phyloP scores from a whole-genome alignment of 2,113 vertebrate species.

The Dicaeum eximium region DNA sequence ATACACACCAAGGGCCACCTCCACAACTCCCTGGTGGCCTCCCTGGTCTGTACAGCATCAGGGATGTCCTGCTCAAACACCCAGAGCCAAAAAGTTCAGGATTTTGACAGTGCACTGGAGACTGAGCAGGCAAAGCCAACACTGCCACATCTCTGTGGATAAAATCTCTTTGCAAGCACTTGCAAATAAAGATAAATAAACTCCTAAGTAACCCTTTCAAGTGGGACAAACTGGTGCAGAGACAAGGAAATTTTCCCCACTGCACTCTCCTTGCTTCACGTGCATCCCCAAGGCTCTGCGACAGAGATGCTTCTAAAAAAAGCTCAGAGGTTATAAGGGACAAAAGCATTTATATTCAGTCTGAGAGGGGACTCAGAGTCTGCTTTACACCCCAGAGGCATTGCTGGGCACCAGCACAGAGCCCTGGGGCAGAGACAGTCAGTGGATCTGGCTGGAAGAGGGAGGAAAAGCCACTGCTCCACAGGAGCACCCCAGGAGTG shows the following conservation, averaged over 20 bases:
- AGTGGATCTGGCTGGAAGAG: background rate
- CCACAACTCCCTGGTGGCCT: background rate
- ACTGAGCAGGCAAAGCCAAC: background rate
- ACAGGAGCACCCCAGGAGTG: background rate
- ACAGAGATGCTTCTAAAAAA: background rate
- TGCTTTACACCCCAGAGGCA: background rate
- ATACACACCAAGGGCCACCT: accelerated
- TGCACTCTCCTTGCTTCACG: background rate
- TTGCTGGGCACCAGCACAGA: accelerated
- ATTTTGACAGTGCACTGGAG: background rate
- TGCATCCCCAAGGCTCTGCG: background rate
- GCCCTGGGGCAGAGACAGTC: accelerated
- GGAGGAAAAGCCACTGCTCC: background rate
- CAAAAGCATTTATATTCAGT: background rate
- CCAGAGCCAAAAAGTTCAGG: background rate
- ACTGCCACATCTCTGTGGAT: accelerated
- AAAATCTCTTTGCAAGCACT: background rate
- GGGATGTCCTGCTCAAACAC: accelerated
- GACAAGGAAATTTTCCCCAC: background rate
- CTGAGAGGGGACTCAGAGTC: background rate
- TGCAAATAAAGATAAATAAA: background rate
- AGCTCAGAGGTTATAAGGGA: background rate
- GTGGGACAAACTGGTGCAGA: background rate
- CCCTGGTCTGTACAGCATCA: accelerated
- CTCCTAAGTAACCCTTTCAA: background rate